These are phyloP conservation scores for Pandion haliaetus DNA, from an alignment of 2,113 vertebrate genomes.

Conservation along the genomic window DNA sequence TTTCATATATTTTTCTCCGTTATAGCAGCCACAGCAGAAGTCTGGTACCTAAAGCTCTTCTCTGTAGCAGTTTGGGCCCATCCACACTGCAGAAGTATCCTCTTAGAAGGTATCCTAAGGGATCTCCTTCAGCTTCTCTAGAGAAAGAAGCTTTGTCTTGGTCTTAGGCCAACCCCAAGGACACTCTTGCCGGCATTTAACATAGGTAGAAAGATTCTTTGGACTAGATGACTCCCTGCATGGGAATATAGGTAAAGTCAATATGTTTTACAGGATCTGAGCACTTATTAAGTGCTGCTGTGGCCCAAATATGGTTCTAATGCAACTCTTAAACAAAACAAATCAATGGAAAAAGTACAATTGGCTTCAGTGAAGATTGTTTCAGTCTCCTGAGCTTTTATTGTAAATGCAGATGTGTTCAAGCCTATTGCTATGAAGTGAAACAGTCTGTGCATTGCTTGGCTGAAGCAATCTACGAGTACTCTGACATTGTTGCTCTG, in stretches of 20 bases:
- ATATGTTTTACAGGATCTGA: background rate
- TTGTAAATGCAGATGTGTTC: background rate
- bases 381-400: background rate
- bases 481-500: background rate
- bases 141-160: background rate
- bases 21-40: background rate
- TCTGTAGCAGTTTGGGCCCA: background rate
- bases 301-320: background rate
- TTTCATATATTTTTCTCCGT: background rate
- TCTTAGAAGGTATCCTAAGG: background rate
- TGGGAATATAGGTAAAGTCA: background rate
- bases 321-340: background rate
- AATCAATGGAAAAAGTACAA: background rate
- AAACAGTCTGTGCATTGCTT: background rate
- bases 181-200: background rate
- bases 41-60: background rate
- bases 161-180: background rate
- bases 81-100: background rate
- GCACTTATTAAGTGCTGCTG: slow-evolving; percentile 3
- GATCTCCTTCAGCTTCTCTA: background rate
- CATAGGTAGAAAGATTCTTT: background rate
- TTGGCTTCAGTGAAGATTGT: background rate
- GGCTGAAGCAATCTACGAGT: background rate
- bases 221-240: background rate
- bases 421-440: background rate